These are phyloP conservation scores for Triplophysa dalaica DNA, from an alignment of 2,113 vertebrate species.

Conservation along the genomic window DNA sequence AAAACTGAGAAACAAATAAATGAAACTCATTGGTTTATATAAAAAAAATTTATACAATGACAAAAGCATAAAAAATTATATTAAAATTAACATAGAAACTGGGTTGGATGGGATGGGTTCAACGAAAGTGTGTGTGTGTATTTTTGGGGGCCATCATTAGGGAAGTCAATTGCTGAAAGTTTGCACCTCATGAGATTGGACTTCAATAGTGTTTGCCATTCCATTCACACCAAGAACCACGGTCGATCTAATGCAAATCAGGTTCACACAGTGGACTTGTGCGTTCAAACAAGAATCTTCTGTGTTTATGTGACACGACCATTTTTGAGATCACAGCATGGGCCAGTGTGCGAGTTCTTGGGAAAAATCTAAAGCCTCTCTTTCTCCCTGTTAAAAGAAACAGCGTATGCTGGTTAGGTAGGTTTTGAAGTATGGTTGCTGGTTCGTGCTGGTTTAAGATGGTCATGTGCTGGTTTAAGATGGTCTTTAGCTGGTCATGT, in stretches of 20 bases:
- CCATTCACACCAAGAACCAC: conserved; percentile 60
- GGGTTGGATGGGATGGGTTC: no score
- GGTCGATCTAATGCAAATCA: conserved; percentile 68
- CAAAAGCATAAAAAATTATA: no score
- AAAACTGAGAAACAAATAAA: no score
- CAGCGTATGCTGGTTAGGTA: no score
- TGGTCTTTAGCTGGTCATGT: no score
- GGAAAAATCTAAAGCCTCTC: conserved; percentile 5
- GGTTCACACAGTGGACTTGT: conserved; percentile 1
- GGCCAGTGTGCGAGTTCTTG: conserved; percentile 13
- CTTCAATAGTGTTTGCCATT: conserved; percentile 58
- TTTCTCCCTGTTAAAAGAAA: not conserved
- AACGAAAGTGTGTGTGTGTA: not conserved
- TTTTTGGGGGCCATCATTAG: not conserved
- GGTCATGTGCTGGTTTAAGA: no score
- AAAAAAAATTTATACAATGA: no score
- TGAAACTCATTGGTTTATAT: no score
- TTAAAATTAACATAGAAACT: no score
- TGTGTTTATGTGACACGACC: conserved; percentile 48
- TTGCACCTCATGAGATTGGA: conserved; percentile 22
- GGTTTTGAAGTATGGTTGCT: no score
- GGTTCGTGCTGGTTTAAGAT: no score
- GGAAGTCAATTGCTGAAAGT: not conserved
- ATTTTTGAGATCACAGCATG: conserved; percentile 49
- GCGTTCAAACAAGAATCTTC: conserved; percentile 39